Evolutionary conservation across 2,888 invertebrate genomes (phyloP).

Genomic region (Torymus texanus): DNA sequence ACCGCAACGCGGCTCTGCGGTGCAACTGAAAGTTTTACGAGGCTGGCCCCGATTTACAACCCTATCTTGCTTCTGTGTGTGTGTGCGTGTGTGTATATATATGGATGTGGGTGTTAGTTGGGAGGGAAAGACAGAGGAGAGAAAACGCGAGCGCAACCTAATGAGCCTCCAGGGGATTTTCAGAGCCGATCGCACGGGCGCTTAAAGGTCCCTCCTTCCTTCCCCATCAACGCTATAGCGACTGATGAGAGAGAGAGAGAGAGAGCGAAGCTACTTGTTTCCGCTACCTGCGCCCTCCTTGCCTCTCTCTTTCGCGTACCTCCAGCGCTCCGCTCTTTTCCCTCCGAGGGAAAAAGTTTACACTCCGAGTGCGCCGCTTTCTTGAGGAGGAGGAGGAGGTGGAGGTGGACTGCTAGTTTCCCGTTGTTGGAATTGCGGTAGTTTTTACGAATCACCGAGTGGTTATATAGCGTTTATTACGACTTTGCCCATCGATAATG

Average conservation of each 20-base stretch:
- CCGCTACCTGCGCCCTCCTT: background rate
- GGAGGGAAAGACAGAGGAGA: conserved; percentile 1
- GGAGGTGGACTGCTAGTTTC: background rate
- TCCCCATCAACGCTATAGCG: conserved; percentile 4
- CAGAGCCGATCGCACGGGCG: conserved; percentile 42
- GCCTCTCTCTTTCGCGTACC: background rate
- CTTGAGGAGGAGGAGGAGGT: background rate
- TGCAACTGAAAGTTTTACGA: conserved; percentile 51
- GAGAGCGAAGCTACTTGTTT: conserved; percentile 11
- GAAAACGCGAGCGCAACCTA: conserved; percentile 23
- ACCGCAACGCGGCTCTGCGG: background rate
- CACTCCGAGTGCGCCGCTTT: background rate
- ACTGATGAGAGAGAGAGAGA: conserved; percentile 30
- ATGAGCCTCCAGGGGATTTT: conserved; percentile 56
- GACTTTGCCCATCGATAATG: background rate
- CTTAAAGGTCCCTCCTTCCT: background rate
- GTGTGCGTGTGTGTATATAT: background rate
- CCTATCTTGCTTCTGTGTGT: background rate
- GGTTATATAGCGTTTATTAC: background rate
- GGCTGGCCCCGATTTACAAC: conserved; percentile 40
- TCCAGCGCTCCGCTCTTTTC: background rate
- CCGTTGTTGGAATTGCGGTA: background rate
- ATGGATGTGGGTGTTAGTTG: background rate
- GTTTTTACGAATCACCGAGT: background rate
- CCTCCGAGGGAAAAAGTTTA: background rate